Conservation (phyloP, 2,888 invertebrate species). For the Ditula angustiorana region DNA sequence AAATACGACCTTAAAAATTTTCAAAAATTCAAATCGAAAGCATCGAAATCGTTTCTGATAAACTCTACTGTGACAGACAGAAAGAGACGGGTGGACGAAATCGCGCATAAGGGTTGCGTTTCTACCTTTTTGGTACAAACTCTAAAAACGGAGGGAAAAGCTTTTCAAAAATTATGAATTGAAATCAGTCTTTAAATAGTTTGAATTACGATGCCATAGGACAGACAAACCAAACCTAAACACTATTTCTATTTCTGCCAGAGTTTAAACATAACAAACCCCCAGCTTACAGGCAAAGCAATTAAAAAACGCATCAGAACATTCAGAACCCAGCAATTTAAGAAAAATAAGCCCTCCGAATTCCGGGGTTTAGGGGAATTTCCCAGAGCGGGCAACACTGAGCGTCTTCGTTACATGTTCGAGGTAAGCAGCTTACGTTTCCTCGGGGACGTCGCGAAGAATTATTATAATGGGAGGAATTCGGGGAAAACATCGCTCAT, state of each 20-base stretch:
- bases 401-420: constrained; percentile 6
- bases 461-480: constrained; percentile 10
- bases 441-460: constrained; percentile 4
- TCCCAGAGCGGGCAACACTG: constrained; percentile 4
- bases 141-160: no score
- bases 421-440: constrained; percentile 18
- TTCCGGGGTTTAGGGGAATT: constrained; percentile 10
- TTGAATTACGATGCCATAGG: no score
- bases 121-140: no score
- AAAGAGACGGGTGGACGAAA: no score
- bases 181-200: no score
- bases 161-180: no score
- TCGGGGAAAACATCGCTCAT: constrained; percentile 12
- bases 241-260: background rate
- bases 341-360: background rate
- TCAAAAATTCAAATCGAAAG: no score
- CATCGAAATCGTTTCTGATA: no score
- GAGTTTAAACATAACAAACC: background rate
- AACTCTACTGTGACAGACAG: no score
- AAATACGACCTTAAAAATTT: no score
- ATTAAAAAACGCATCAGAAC: background rate
- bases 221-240: background rate
- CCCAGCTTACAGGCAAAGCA: background rate
- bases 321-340: constrained; percentile 6
- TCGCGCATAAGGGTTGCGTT: no score